Percentiles rank a stretch among this genome's conserved stretches.
These are phyloP conservation scores for Tortricodes alternella DNA, from an alignment of 2,888 invertebrate genomes.

Conservation along the genomic window DNA sequence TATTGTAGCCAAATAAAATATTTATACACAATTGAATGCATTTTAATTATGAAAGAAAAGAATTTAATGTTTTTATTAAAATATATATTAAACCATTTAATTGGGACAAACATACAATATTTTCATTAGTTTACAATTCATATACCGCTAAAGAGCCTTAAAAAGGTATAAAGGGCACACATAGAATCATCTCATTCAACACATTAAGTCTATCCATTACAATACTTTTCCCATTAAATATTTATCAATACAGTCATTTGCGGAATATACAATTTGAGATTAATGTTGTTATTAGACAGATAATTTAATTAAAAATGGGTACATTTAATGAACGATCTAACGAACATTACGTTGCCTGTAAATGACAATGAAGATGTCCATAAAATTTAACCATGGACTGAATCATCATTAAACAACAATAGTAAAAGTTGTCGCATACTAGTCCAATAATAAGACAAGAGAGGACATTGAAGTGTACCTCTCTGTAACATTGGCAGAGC, in stretches of 20 bases:
- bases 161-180: constrained; percentile 78
- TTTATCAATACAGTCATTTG: constrained; percentile 48
- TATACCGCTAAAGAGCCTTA: constrained; percentile 69
- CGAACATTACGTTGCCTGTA: constrained; percentile 26
- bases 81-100: constrained; percentile 83
- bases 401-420: constrained; percentile 21
- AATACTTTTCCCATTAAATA: constrained; percentile 48
- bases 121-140: constrained; percentile 81
- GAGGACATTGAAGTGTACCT: constrained; percentile 9
- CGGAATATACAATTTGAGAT: constrained; percentile 60
- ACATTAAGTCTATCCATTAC: constrained; percentile 44
- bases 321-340: constrained; percentile 8
- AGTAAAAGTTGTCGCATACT: constrained; percentile 20
- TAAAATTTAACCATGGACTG: constrained; percentile 25
- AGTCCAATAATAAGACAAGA: constrained; percentile 4
- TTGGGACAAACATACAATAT: constrained; percentile 82
- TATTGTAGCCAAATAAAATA: constrained; percentile 38
- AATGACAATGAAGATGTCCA: constrained; percentile 31
- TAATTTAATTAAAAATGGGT: constrained; percentile 21
- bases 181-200: constrained; percentile 60
- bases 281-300: constrained; percentile 43
- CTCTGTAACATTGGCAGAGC: constrained; percentile 25
- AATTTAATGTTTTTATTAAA: constrained; percentile 70
- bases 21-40: too few relatives aligned
- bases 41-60: constrained; percentile 45